Base-by-base conservation (phyloP, 2,888 invertebrate species). In the Sipha maydis region DNA sequence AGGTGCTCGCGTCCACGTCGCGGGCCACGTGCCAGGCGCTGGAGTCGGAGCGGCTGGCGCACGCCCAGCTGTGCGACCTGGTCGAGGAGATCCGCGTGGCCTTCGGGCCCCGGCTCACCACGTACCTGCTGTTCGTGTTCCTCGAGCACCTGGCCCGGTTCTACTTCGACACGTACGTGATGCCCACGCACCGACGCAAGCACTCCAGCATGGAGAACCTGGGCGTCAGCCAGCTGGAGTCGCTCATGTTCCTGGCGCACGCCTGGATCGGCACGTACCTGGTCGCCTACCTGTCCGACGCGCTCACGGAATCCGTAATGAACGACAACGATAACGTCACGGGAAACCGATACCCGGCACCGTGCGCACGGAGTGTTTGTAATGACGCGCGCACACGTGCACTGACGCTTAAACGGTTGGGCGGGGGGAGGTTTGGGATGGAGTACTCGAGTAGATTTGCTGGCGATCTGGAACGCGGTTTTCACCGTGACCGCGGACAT, bases 161-260 rank as follows among this genome's bases (percentile, higher is more conserved):
- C 75, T 88, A 88, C 31, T 88, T 88, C 41, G 80, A 80, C n/a
- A 82, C 88, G 28, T 88, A 88, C 73, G 88, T 88, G 56, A 75
- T 41, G 88, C 82, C 75, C 61, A 41, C 41, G 2, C n/a, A 80
- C 67, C 61, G 48, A 19, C 0, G 1, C 67, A 82, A 73, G 19
- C 11, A 88, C 21, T 75, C 75, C 5, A 31, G 0, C 19, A 31
- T 82, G 41, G 67, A 73, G 28, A 54, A 61, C 41, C 61, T 48
- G 28, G 71, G 71, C n/a, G 41, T 82, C 67, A 76, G 61, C 14
- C 5, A 8, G n/a, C 11, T 88, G 25, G 75, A 76, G 11, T 80
- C 82, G n/a, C 25, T 82, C n/a, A n/a, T 88, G 61, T 88, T 88
- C 61, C 38, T 88, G 41, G 67, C 56, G 11, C 88, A 88, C 19